A percentile compares a stretch with the other conserved stretches of the same genome.
Evolutionary conservation across 2,888 invertebrate species (phyloP).

Genomic region (Zeuzera pyrina): DNA sequence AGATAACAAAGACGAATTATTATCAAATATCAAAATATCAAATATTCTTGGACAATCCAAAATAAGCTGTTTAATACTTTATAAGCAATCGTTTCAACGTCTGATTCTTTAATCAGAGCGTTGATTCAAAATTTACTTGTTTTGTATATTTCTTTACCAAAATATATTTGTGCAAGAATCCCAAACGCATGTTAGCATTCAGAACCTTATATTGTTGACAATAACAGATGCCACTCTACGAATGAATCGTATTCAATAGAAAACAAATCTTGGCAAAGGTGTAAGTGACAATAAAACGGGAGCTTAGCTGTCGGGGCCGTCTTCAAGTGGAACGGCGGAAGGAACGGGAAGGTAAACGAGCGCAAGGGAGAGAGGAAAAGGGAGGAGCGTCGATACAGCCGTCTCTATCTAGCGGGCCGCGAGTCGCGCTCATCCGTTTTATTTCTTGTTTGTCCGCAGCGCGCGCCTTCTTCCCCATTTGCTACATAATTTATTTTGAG

Average conservation of each 20-base stretch:
- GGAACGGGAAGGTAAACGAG: constrained; percentile 10
- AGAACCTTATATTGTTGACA: constrained; percentile 20
- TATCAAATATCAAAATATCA: too few relatives aligned
- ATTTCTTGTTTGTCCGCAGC: constrained; percentile 62
- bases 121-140: constrained; percentile 58
- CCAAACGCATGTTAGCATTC: neutral
- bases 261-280: constrained; percentile 59
- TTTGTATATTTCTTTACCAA: constrained; percentile 32
- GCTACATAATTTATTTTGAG: constrained; percentile 70
- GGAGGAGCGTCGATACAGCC: constrained; percentile 33
- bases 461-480: constrained; percentile 39
- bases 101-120: constrained; percentile 60
- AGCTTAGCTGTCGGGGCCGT: constrained; percentile 67
- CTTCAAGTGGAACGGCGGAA: constrained; percentile 55
- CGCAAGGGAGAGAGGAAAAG: constrained; percentile 19
- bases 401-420: constrained; percentile 40
- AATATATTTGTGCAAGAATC: constrained; percentile 18
- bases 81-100: constrained; percentile 58
- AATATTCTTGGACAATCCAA: constrained; percentile 47
- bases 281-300: constrained; percentile 71
- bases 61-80: constrained; percentile 57
- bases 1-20: constrained; percentile 37
- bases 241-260: constrained; percentile 26
- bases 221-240: constrained; percentile 23
- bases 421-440: constrained; percentile 54